These are phyloP conservation scores for Drosophila affinis DNA, from an alignment of 2,888 invertebrate genomes.

Conservation along the genomic window DNA sequence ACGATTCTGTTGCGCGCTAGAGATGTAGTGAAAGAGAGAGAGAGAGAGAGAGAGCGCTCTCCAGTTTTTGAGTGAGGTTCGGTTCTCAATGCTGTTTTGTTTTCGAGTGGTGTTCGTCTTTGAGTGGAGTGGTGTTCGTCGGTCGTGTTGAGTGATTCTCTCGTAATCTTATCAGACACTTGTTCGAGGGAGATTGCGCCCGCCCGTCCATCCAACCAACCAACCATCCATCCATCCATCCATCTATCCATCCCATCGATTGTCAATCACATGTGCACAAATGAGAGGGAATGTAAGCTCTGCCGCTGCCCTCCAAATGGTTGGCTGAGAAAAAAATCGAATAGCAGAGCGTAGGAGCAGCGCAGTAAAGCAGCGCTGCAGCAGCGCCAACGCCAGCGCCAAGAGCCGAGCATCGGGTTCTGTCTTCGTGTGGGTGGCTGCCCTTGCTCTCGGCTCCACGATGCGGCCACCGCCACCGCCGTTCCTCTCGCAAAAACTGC, in stretches of 20 bases:
- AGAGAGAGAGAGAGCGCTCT: slow-evolving; percentile 12
- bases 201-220: not conserved
- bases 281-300: slow-evolving; percentile 62
- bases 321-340: slow-evolving; percentile 53
- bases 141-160: slow-evolving; percentile 1
- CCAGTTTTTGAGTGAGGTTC: slow-evolving; percentile 22
- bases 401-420: slow-evolving; percentile 27
- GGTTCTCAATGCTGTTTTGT: slow-evolving; percentile 19
- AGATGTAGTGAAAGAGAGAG: slow-evolving; percentile 5
- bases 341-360: slow-evolving; percentile 46
- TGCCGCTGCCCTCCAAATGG: slow-evolving; percentile 46
- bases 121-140: slow-evolving; percentile 41
- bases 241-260: slow-evolving; percentile 63
- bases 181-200: slow-evolving; percentile 5
- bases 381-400: slow-evolving; percentile 1
- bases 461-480: not conserved
- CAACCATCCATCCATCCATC: not conserved
- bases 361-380: slow-evolving; percentile 22
- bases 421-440: slow-evolving; percentile 37
- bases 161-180: slow-evolving; percentile 20
- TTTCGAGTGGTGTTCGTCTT: slow-evolving; percentile 24
- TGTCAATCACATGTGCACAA: slow-evolving; percentile 79
- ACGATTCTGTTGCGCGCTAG: slow-evolving; percentile 23
- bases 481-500: not conserved
- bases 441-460: slow-evolving; percentile 32